phyloP scores from a whole-genome alignment of 92 coral and sea anemone species.

The Desmophyllum pertusum region DNA sequence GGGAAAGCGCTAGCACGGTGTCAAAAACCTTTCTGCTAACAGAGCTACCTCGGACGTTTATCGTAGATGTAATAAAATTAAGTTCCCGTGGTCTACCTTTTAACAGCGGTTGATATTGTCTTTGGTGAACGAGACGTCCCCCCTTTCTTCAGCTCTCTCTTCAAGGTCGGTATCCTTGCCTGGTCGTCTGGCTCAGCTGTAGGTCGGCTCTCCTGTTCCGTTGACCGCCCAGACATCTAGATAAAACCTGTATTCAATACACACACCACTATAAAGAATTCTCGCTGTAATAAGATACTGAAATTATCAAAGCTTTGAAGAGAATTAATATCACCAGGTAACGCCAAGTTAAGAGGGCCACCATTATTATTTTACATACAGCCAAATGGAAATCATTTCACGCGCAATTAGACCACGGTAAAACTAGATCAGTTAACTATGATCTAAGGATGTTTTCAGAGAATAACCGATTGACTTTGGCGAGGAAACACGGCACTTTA shows the following conservation, averaged over 20 bases:
- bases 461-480: not conserved
- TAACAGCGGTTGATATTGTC: conserved; percentile 66
- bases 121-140: conserved; percentile 42
- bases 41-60: not conserved
- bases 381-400: not conserved
- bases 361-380: not conserved
- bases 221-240: conserved; percentile 44
- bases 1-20: not conserved
- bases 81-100: conserved; percentile 53
- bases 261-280: not conserved
- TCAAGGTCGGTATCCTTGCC: conserved; percentile 7
- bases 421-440: not conserved
- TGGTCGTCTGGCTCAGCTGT: conserved; percentile 14
- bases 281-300: conserved; percentile 10
- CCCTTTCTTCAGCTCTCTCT: conserved; percentile 63
- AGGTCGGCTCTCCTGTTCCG: conserved; percentile 25
- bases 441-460: not conserved
- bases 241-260: conserved; percentile 22
- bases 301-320: conserved; percentile 26
- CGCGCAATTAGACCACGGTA: not conserved
- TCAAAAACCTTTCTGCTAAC: not conserved
- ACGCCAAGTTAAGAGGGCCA: not conserved
- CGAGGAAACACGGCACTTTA: conserved; percentile 20
- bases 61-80: not conserved
- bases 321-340: conserved; percentile 14